These are phyloP conservation scores for Onychomys torridus DNA, from an alignment of 2,797 vertebrate species.

Conservation along the genomic window DNA sequence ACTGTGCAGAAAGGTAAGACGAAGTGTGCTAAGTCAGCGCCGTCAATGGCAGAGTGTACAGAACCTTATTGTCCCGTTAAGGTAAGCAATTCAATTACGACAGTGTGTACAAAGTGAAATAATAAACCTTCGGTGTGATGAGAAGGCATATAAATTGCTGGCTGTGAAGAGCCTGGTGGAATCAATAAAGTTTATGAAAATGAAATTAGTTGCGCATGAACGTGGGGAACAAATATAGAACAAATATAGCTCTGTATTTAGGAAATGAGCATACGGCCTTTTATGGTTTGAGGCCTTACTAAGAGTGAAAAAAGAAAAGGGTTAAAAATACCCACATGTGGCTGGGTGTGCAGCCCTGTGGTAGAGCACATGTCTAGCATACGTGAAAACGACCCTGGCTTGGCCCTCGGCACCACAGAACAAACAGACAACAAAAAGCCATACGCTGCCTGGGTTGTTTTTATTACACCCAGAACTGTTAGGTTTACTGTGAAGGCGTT, in stretches of 20 bases:
- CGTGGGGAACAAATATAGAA: constrained; percentile 70
- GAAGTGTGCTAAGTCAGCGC: constrained; percentile 78
- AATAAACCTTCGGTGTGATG: constrained; percentile 83
- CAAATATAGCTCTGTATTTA: constrained; percentile 43
- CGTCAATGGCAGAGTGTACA: constrained; percentile 70
- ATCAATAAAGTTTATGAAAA: constrained; percentile 87
- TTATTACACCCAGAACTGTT: neutral
- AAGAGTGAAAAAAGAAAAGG: neutral
- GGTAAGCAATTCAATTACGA: constrained; percentile 82
- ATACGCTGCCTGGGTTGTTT: neutral
- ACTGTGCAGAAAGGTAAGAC: constrained; percentile 70
- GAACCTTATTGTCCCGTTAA: constrained; percentile 78
- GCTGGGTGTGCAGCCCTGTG: neutral
- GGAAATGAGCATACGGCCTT: constrained; percentile 56
- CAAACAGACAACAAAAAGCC: neutral
- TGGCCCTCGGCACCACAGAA: neutral
- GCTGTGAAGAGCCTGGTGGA: constrained; percentile 82
- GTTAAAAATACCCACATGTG: neutral
- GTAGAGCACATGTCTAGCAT: neutral
- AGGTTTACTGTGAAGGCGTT: constrained; percentile 14
- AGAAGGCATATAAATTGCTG: constrained; percentile 81
- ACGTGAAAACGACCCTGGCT: neutral
- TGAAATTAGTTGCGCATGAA: constrained; percentile 79
- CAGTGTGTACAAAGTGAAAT: constrained; percentile 81
- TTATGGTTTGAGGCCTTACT: constrained; percentile 16